phyloP scores from a whole-genome alignment of 2,888 invertebrate genomes.

The Poecilobothrus nobilitatus region DNA sequence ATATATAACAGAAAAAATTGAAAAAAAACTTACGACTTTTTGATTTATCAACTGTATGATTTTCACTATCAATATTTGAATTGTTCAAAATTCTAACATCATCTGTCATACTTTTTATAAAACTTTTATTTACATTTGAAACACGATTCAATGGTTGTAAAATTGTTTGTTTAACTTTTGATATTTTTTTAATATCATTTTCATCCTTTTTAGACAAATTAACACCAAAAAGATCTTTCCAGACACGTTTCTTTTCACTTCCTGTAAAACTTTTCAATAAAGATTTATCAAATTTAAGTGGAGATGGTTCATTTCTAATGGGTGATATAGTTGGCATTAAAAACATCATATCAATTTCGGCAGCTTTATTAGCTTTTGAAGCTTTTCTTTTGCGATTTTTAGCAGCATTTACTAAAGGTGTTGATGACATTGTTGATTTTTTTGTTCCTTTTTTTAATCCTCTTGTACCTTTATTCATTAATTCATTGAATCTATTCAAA shows the following conservation, averaged over 20 bases:
- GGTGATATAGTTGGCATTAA: not conserved
- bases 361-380: not conserved
- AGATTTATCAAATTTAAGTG: not conserved
- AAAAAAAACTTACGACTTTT: too few relatives aligned
- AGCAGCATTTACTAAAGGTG: not conserved
- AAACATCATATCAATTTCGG: not conserved
- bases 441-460: not conserved
- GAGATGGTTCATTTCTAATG: not conserved
- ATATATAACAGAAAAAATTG: too few relatives aligned
- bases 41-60: too few relatives aligned
- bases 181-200: not conserved
- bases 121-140: too few relatives aligned
- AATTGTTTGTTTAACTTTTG: not conserved
- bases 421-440: not conserved
- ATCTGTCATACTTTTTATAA: too few relatives aligned
- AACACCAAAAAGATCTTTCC: not conserved
- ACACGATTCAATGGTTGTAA: too few relatives aligned
- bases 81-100: too few relatives aligned
- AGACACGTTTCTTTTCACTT: not conserved
- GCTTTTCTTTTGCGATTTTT: not conserved
- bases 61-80: too few relatives aligned
- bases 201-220: not conserved
- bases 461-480: not conserved
- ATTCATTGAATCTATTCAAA: not conserved
- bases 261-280: not conserved